phyloP scores from a whole-genome alignment of 2,113 vertebrate species.

The Mionectes macconnelli region DNA sequence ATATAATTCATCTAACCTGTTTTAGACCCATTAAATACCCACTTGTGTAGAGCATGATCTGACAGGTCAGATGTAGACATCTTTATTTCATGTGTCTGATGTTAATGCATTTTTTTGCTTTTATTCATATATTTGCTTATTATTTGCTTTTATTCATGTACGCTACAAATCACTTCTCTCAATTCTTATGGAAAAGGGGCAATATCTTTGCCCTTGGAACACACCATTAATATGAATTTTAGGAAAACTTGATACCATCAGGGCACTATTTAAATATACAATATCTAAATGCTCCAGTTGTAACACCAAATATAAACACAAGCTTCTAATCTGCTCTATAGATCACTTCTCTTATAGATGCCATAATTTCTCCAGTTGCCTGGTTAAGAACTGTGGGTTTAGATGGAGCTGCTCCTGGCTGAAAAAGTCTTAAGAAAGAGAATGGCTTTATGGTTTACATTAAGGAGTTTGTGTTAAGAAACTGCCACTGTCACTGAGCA shows the following conservation, averaged over 20 bases:
- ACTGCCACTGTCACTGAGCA: not conserved
- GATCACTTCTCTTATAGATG: not conserved
- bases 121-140: too few relatives aligned
- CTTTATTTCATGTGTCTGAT: not conserved
- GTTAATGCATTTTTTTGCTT: not conserved
- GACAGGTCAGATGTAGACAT: not conserved
- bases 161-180: not conserved
- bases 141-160: not conserved
- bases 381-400: not conserved
- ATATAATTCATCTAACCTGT: not conserved
- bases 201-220: not conserved
- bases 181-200: not conserved
- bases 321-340: not conserved
- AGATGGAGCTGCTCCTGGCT: not conserved
- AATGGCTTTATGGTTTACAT: not conserved
- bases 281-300: not conserved
- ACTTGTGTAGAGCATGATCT: not conserved
- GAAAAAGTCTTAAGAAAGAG: not conserved
- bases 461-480: not conserved
- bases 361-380: not conserved
- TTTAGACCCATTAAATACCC: not conserved
- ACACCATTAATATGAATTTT: not conserved
- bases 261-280: not conserved
- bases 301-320: not conserved
- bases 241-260: not conserved